These are phyloP conservation scores for Abrostola tripartita DNA, from an alignment of 2,888 invertebrate genomes.

Conservation along the genomic window DNA sequence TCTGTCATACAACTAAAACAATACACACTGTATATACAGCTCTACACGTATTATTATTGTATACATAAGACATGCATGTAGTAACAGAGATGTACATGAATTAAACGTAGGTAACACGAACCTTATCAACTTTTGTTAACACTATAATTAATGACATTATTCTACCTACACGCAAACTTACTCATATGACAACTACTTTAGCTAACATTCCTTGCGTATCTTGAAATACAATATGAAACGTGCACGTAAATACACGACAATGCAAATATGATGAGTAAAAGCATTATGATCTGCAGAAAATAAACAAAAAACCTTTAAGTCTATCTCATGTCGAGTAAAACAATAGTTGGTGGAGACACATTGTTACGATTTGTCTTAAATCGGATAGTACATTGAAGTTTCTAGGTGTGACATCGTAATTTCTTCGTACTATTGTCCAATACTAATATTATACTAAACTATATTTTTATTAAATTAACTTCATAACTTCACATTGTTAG, in stretches of 20 bases:
- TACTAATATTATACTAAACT: no score
- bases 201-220: constrained; percentile 26
- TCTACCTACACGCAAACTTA: constrained; percentile 21
- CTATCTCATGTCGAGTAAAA: background rate
- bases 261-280: constrained; percentile 1
- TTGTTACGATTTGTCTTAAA: background rate
- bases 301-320: background rate
- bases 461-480: background rate
- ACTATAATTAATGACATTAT: constrained; percentile 14
- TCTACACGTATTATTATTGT: constrained; percentile 5
- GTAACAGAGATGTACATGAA: constrained; percentile 20
- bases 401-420: background rate
- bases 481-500: background rate
- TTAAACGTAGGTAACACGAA: constrained; percentile 41
- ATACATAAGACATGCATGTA: background rate
- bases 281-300: constrained; percentile 1
- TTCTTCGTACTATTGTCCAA: background rate
- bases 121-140: constrained; percentile 30
- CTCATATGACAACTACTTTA: constrained; percentile 23
- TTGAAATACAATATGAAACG: constrained; percentile 7
- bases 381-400: background rate
- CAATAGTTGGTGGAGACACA: background rate
- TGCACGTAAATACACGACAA: background rate
- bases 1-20: constrained; percentile 37
- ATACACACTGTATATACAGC: constrained; percentile 18